Conservation (phyloP, 2,797 vertebrate genomes). For the Sebastolobus alascanus region DNA sequence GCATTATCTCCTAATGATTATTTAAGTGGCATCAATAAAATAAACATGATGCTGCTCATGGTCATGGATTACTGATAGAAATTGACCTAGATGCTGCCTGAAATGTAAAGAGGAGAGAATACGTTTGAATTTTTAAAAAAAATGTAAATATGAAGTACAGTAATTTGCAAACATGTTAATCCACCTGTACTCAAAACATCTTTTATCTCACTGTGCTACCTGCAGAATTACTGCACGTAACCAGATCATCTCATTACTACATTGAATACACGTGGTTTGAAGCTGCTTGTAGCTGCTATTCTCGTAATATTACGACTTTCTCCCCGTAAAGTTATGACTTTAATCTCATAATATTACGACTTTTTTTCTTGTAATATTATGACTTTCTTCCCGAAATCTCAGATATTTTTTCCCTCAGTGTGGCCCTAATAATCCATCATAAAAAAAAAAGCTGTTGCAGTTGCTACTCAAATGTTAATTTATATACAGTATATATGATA, state of each 20-base stretch:
- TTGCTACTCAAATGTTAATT: too few species aligned
- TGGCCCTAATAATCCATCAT: too few species aligned
- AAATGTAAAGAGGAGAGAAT: neutral
- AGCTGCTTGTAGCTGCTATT: neutral
- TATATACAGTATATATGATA: too few species aligned
- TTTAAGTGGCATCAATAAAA: conserved; percentile 56
- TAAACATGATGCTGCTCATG: conserved; percentile 7
- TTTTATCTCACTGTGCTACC: neutral
- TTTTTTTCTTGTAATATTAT: too few species aligned
- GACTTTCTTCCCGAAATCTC: too few species aligned
- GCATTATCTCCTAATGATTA: conserved; percentile 63
- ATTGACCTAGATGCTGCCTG: neutral
- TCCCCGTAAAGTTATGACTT: too few species aligned
- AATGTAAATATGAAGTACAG: neutral
- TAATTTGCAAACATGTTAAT: conserved; percentile 7
- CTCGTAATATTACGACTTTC: too few species aligned
- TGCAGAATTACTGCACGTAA: neutral
- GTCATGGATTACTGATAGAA: conserved; percentile 27
- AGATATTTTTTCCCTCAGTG: too few species aligned
- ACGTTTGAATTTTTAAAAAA: too few species aligned
- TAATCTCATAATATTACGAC: too few species aligned
- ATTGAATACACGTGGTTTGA: neutral
- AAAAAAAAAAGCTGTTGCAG: too few species aligned
- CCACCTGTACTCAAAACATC: neutral
- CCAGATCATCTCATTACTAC: neutral